Evolutionary conservation across 2,797 vertebrate species (phyloP).

Genomic region (Antrozous pallidus): DNA sequence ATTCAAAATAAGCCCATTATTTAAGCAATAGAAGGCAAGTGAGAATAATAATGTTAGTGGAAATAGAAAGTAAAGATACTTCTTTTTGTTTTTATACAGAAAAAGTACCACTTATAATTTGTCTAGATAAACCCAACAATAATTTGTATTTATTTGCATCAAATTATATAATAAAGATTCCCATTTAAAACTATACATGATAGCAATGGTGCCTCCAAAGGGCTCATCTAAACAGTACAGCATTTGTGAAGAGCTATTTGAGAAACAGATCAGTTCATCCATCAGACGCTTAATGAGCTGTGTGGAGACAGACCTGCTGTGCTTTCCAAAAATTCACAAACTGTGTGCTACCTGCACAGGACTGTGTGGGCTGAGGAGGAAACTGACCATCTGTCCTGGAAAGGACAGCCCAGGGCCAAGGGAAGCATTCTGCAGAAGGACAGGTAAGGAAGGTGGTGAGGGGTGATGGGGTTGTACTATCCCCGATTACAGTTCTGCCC

Average conservation of each 20-base stretch:
- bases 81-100: not conserved
- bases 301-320: not conserved
- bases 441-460: no score
- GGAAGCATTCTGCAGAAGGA: not conserved
- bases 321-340: not conserved
- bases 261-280: not conserved
- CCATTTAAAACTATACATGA: not conserved
- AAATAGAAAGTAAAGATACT: not conserved
- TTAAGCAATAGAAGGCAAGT: not conserved
- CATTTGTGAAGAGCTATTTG: not conserved
- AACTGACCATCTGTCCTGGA: no score
- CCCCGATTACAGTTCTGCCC: no score
- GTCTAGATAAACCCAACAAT: not conserved
- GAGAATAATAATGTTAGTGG: not conserved
- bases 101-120: not conserved
- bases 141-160: not conserved
- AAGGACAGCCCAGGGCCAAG: not conserved
- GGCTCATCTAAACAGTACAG: not conserved
- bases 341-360: not conserved
- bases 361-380: not conserved
- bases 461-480: no score
- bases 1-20: not conserved
- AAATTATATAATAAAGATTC: not conserved
- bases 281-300: not conserved
- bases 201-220: not conserved